A percentile compares a stretch with the other conserved stretches of the same genome.
These are phyloP conservation scores for Xanthostigma xanthostigma DNA, from an alignment of 2,888 invertebrate species.

Conservation along the genomic window DNA sequence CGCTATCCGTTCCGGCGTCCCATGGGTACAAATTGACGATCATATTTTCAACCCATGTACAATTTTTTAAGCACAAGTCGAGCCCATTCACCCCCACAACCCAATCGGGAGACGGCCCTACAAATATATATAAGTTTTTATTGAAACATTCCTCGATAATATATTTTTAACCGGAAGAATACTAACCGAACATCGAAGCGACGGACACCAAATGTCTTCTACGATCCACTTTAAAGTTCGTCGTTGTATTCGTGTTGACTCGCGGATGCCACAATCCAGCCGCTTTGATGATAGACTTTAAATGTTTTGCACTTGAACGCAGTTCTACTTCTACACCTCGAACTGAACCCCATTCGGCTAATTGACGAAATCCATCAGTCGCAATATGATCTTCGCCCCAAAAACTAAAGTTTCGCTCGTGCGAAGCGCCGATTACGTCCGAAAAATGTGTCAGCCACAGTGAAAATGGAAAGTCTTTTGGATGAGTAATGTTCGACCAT, in stretches of 20 bases:
- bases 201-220: conserved; percentile 76
- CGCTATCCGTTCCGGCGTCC: conserved; percentile 92
- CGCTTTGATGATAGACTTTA: conserved; percentile 78
- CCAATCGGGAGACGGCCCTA: conserved; percentile 96
- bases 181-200: conserved; percentile 68
- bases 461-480: conserved; percentile 86
- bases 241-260: conserved; percentile 69
- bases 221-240: conserved; percentile 69
- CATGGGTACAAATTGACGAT: conserved; percentile 80
- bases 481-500: conserved; percentile 92
- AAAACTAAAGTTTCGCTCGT: conserved; percentile 74
- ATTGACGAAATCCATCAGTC: conserved; percentile 69
- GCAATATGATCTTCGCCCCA: conserved; percentile 84
- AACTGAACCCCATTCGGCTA: conserved; percentile 83
- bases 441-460: conserved; percentile 92
- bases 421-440: conserved; percentile 90
- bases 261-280: conserved; percentile 80
- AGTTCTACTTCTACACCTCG: conserved; percentile 79
- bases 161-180: not conserved
- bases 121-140: conserved; percentile 6
- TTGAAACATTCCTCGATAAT: not conserved
- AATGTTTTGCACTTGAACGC: conserved; percentile 57
- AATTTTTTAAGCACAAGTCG: conserved; percentile 76
- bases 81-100: conserved; percentile 82
- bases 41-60: conserved; percentile 78